Percentiles rank a stretch among this genome's conserved stretches.
Conservation (phyloP, 2,888 invertebrate species). For the Balanococcus diminutus region DNA sequence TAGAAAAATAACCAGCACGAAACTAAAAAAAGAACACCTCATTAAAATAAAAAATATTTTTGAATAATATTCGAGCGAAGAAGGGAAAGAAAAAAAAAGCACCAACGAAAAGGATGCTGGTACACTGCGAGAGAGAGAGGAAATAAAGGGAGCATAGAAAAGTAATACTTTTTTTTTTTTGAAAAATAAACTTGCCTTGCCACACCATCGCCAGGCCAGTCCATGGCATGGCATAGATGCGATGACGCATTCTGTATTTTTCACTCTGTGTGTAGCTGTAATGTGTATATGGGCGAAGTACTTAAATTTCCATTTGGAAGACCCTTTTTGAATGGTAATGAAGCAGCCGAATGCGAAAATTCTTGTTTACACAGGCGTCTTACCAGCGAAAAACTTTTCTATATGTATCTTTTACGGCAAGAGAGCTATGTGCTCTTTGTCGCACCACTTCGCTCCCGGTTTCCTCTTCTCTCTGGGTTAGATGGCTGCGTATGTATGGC, state of each 20-base stretch:
- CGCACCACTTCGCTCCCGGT: not conserved
- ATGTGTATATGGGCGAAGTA: conserved; percentile 28
- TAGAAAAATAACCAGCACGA: not conserved
- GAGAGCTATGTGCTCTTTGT: not conserved
- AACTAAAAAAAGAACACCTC: not conserved
- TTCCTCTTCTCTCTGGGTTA: not conserved
- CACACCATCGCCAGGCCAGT: not conserved
- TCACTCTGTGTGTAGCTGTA: too few species aligned
- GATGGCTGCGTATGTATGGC: not conserved
- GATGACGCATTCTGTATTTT: not conserved
- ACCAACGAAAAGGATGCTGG: not conserved
- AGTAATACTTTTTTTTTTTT: not conserved
- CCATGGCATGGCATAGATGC: not conserved
- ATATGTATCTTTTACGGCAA: not conserved
- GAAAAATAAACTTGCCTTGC: not conserved
- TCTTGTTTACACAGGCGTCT: conserved; percentile 42
- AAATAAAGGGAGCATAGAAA: not conserved
- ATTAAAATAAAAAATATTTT: not conserved
- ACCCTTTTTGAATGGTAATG: conserved; percentile 42
- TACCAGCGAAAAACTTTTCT: conserved; percentile 27
- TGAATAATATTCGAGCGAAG: not conserved
- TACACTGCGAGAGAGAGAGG: not conserved
- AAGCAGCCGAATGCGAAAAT: conserved; percentile 35
- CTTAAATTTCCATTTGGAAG: conserved; percentile 42
- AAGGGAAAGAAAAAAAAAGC: not conserved